Conservation (phyloP, 2,888 invertebrate species). For the Hecatera dysodea region DNA sequence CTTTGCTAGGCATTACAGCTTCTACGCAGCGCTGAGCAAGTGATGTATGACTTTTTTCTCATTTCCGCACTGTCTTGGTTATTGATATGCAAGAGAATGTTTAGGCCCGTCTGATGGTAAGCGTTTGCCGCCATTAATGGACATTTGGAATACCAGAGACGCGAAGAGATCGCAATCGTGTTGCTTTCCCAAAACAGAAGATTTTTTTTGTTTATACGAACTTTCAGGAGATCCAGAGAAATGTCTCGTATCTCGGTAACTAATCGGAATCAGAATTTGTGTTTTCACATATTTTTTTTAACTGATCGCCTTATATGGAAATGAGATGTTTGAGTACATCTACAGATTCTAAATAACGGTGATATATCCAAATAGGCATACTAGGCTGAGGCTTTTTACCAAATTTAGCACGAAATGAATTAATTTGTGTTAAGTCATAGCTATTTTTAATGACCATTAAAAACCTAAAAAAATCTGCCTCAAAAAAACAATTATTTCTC, state of each 20-base stretch:
- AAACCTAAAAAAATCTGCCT: no score
- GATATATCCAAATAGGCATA: background rate
- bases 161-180: no score
- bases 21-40: constrained; percentile 18
- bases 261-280: no score
- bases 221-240: no score
- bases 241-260: no score
- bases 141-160: background rate
- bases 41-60: background rate
- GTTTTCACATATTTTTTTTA: background rate
- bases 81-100: constrained; percentile 2
- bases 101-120: background rate
- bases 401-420: background rate
- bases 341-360: constrained; percentile 17
- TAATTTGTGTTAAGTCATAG: no score
- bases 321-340: background rate
- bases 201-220: no score
- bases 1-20: constrained; percentile 19
- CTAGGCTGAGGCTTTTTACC: background rate
- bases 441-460: no score
- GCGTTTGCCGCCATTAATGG: background rate
- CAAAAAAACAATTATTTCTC: background rate
- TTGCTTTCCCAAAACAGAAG: no score
- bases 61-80: constrained; percentile 25
- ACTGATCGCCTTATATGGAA: background rate